These are phyloP conservation scores for Knipowitschia caucasica DNA, from an alignment of 2,797 vertebrate genomes.

Conservation along the genomic window DNA sequence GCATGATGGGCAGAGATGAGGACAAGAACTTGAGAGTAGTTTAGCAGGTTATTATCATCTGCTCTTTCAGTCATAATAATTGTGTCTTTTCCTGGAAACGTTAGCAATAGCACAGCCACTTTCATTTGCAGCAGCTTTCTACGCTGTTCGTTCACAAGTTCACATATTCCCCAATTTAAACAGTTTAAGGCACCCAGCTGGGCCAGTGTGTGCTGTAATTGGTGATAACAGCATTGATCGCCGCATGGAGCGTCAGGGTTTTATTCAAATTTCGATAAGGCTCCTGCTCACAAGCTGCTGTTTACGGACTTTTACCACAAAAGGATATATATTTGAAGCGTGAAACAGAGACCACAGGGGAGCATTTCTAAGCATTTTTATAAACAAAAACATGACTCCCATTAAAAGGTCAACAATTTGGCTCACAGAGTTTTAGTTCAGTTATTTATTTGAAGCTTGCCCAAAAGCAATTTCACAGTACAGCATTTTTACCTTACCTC, in stretches of 20 bases:
- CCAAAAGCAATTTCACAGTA: too few species aligned
- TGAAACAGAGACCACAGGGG: neutral
- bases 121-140: neutral
- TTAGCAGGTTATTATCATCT: constrained; percentile 14
- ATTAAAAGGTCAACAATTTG: constrained; percentile 3
- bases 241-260: constrained; percentile 7
- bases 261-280: constrained; percentile 5
- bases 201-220: constrained; percentile 12
- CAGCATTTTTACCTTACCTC: too few species aligned
- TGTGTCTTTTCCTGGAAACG: constrained; percentile 5
- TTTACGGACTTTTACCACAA: neutral
- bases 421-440: too few species aligned
- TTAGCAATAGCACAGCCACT: neutral
- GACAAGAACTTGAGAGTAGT: neutral
- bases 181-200: constrained; percentile 18
- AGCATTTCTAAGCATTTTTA: constrained; percentile 1
- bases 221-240: constrained; percentile 15
- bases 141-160: constrained; percentile 1
- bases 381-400: too few species aligned
- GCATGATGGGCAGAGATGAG: neutral
- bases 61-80: constrained; percentile 1
- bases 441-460: too few species aligned
- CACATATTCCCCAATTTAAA: constrained; percentile 8
- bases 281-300: constrained; percentile 4
- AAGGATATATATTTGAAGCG: neutral